phyloP scores from a whole-genome alignment of 2,113 vertebrate species.

The Ellobius talpinus region DNA sequence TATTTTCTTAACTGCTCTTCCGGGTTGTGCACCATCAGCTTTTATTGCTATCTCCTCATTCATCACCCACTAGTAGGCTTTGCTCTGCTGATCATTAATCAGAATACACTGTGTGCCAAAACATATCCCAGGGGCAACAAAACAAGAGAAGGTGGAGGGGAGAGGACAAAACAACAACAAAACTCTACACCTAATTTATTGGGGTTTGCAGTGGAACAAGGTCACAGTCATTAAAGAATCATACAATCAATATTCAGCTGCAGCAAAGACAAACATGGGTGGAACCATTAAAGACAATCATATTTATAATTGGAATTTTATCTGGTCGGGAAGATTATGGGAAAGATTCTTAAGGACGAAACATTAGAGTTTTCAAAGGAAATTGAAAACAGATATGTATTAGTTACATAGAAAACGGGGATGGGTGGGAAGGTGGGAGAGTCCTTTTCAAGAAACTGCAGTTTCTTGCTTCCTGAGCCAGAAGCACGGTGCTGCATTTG shows the following conservation, averaged over 20 bases:
- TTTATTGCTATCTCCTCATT: background rate
- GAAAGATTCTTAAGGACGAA: background rate
- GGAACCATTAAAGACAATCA: background rate
- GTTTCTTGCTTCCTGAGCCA: background rate
- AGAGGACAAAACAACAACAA: background rate
- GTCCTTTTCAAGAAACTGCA: background rate
- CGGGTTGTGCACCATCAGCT: background rate
- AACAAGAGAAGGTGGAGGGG: background rate
- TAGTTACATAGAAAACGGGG: background rate
- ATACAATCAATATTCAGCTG: background rate
- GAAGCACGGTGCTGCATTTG: background rate
- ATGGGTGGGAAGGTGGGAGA: background rate
- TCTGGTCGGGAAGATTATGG: background rate
- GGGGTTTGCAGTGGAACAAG: background rate
- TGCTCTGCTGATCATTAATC: background rate
- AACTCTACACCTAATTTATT: background rate
- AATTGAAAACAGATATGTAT: background rate
- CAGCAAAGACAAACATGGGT: background rate
- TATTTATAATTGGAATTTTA: background rate
- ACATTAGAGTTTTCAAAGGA: background rate
- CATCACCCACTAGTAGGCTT: background rate
- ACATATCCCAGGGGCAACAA: background rate
- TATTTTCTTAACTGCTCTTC: constrained; percentile 1
- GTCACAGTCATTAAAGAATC: background rate
- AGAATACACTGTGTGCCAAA: background rate